Base-by-base conservation (phyloP, 2,113 vertebrate species). In the Oncorhynchus nerka region DNA sequence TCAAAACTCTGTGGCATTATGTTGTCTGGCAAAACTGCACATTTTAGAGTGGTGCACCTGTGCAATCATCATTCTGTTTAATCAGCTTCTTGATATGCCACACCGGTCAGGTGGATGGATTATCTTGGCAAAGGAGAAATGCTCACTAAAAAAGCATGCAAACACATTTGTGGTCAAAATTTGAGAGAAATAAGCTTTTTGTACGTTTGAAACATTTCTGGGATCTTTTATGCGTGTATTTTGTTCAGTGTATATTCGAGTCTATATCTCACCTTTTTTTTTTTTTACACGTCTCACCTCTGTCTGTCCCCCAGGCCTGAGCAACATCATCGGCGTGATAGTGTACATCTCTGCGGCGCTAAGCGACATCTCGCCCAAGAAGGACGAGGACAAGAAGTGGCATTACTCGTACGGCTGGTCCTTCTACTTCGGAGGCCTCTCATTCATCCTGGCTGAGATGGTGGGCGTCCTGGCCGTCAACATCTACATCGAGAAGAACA, bases 311-410 rank as follows among this genome's bases (percentile, higher is more conserved):
- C 68, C 81, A 97, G 96, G 96, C 73, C 93, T 97, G 81, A 97
- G 96, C 91, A 97, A 97, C 94, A 97, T 97, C 89, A 97, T 97
- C n/a, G 96, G 96, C 0, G 95, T 97, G 85, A 97, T 97, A 48
- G 96, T 97, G 61, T 97, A 97, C 93, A 97, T 97, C 92, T 97
- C 96, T 0, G 96, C 95, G 49, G 96, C 96, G 5, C 90, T 97
- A 22, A 97, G 95, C n/a, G 96, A 97, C 87, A 96, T 96, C 61
- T 96, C 95, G 34, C 95, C 95, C 2, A 96, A 94, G 85, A 95
- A 96, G 59, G 96, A 97, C 1, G 96, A 97, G 83, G 96, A 97
- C 79, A 96, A 95, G 88, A 97, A 97, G 83, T 96, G 92, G 94
- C 95, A 97, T 87, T 97, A 97, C 89, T 97, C 96, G 0, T 97